A percentile compares a stretch with the other conserved stretches of the same genome.
phyloP scores from a whole-genome alignment of 2,888 invertebrate species.

The Synanthedon andrenaeformis region DNA sequence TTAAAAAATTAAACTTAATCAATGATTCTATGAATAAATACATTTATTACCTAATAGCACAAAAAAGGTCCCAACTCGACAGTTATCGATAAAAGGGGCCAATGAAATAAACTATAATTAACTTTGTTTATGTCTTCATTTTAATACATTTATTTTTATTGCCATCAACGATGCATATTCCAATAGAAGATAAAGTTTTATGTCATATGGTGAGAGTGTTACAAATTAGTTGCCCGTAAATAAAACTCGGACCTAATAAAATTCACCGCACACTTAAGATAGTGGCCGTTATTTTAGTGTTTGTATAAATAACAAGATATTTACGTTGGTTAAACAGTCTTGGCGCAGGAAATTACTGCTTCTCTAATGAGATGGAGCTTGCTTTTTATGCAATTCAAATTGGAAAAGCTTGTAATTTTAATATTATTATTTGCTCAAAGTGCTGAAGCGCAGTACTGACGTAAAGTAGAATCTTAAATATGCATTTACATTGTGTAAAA shows the following conservation, averaged over 20 bases:
- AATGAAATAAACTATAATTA: too few species aligned
- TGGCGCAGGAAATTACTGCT: background rate
- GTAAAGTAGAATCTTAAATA: background rate
- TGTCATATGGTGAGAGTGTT: background rate
- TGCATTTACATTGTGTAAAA: too few species aligned
- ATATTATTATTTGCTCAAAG: background rate
- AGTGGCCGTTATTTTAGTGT: constrained; percentile 8
- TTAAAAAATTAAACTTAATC: too few species aligned
- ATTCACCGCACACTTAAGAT: constrained; percentile 14
- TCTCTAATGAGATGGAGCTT: background rate
- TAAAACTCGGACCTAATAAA: constrained; percentile 6
- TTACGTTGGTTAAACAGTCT: constrained; percentile 23
- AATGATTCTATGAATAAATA: too few species aligned
- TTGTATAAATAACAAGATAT: constrained; percentile 26
- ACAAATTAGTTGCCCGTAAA: constrained; percentile 3
- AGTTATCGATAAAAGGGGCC: too few species aligned
- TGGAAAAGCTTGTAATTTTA: background rate
- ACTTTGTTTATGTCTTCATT: too few species aligned
- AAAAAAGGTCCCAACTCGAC: too few species aligned
- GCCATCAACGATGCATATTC: background rate
- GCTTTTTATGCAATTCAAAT: background rate
- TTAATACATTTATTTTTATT: background rate
- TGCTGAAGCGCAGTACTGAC: background rate
- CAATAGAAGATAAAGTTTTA: background rate
- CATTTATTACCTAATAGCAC: too few species aligned